These are phyloP conservation scores for Okamejei kenojei DNA, from an alignment of 2,797 vertebrate genomes.

Conservation along the genomic window DNA sequence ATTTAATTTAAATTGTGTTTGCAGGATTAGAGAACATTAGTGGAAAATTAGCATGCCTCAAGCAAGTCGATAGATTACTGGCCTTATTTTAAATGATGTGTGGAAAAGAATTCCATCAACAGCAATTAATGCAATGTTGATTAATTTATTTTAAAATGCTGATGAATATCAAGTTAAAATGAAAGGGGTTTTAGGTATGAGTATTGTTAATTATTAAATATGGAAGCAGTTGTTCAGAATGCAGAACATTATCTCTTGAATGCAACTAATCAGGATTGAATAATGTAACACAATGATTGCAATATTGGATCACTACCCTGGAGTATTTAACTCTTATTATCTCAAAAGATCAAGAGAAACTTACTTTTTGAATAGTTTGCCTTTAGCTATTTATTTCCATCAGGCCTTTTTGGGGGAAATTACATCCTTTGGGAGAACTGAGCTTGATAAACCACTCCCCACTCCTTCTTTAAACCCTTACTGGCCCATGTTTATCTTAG, in stretches of 20 bases:
- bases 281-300: background rate
- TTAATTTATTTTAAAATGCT: background rate
- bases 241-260: background rate
- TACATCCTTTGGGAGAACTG: background rate
- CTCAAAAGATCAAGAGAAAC: background rate
- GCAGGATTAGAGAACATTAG: background rate
- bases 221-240: background rate
- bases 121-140: background rate
- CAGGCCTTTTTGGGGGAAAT: background rate
- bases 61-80: background rate
- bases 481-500: background rate
- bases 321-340: background rate
- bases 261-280: background rate
- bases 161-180: background rate
- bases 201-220: background rate
- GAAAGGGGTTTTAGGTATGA: conserved; percentile 16
- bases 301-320: background rate
- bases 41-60: background rate
- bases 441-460: background rate
- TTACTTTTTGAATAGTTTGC: conserved; percentile 7
- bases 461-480: background rate
- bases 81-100: background rate
- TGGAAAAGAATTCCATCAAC: background rate
- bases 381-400: background rate
- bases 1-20: background rate